Base-by-base conservation (phyloP, 2,113 vertebrate species). In the Poeciliopsis occidentalis region DNA sequence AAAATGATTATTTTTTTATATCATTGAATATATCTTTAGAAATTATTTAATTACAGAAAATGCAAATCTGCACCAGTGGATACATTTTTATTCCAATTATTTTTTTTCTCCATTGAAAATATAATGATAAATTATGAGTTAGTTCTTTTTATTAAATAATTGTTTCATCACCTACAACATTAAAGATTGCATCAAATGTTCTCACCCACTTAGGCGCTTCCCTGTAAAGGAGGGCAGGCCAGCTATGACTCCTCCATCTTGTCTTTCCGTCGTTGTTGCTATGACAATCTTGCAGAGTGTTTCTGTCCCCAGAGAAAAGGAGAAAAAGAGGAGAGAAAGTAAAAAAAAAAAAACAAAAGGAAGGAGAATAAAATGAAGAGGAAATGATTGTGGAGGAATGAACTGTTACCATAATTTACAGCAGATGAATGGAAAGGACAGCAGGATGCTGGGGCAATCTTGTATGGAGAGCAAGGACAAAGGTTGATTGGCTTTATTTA, bases 211-310 rank as follows among this genome's bases (percentile, higher is more conserved):
- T 39, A 15, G 34, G 67, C 73, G 60, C 27, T 66, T 67, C 51
- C 41, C 51, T 78, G 71, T 76, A 81, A 84, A 90, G 71, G 85
- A 94, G 87, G 84, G 80, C 91, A 87, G 77, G 72, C 71, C 85
- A 81, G 60, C 69, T 62, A 67, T 71, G 60, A 88, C 71, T 87
- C 78, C 86, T 85, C 87, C 89, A 90, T 91, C 89, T 92, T 91
- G 83, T 89, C 85, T 90, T 90, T 19, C 68, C 67, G 76, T 68
- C 75, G 47, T 88, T 90, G 92, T 94, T 93, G 90, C 92, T 90
- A 94, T 92, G 92, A 91, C 92, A 88, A 93, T 93, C 57, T 61
- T 87, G 85, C 84, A 85, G 81, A 77, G 82, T 32, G 64, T 83
- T 80, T 78, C 74, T 82, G 85, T 92, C 90, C 88, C 90, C 75